Percentiles rank a stretch among this genome's conserved stretches.
phyloP scores from a whole-genome alignment of 1,140 invertebrate genomes.

The Hypsibius dujardini region DNA sequence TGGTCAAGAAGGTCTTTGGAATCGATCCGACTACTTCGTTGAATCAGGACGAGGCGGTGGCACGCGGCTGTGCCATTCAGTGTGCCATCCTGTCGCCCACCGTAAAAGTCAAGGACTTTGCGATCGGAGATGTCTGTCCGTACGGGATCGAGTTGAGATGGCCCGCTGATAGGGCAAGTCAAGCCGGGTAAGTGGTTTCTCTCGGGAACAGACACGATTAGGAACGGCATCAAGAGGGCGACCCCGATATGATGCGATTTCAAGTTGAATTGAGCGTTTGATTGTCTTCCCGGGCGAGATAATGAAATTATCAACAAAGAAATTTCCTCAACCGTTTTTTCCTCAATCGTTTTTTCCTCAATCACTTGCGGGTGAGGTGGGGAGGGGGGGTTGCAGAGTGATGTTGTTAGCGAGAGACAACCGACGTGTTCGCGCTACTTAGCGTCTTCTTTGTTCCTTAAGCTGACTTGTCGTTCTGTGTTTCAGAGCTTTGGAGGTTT shows the following conservation, averaged over 20 bases:
- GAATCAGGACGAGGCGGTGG: conserved; percentile 92
- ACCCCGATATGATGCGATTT: no score
- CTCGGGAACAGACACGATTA: not conserved
- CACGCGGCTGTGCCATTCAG: conserved; percentile 82
- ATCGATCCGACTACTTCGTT: conserved; percentile 77
- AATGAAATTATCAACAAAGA: conserved; percentile 28
- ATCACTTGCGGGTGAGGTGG: no score
- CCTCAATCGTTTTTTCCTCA: no score
- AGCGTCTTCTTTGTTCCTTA: conserved; percentile 14
- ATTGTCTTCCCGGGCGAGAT: conserved; percentile 39
- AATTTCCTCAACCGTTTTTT: no score
- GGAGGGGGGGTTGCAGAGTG: no score
- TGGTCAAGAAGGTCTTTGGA: conserved; percentile 66
- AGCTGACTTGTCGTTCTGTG: conserved; percentile 18
- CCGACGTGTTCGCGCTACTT: not conserved
- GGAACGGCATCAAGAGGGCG: no score
- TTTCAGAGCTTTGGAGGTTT: conserved; percentile 54
- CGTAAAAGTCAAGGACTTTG: conserved; percentile 82
- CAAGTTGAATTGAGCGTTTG: no score
- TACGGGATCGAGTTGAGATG: conserved; percentile 71
- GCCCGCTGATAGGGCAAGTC: conserved; percentile 48
- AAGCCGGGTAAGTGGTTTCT: conserved; percentile 38
- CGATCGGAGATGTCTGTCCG: conserved; percentile 74
- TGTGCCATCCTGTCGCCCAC: conserved; percentile 92
- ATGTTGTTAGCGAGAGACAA: no score